Conservation (phyloP, 2,888 invertebrate species). For the Thereva unica region DNA sequence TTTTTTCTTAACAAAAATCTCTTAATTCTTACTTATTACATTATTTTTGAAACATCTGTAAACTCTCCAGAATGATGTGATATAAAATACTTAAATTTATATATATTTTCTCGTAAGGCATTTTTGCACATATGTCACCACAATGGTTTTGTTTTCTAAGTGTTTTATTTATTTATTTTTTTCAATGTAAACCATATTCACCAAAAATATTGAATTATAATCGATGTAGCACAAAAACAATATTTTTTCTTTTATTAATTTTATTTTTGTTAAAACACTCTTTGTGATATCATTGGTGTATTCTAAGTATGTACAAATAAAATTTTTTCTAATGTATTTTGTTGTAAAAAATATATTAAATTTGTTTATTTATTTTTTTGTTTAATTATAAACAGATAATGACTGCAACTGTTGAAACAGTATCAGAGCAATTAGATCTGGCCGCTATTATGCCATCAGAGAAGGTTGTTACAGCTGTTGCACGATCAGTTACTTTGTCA, state of each 20-base stretch:
- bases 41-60: too few relatives aligned
- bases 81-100: too few relatives aligned
- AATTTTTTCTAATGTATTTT: neutral
- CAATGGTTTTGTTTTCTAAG: neutral
- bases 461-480: constrained; percentile 75
- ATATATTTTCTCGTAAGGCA: too few relatives aligned
- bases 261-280: constrained; percentile 8
- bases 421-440: constrained; percentile 87
- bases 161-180: too few relatives aligned
- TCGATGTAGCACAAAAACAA: constrained; percentile 20
- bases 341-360: constrained; percentile 17
- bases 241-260: constrained; percentile 1
- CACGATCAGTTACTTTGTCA: constrained; percentile 83
- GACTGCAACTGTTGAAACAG: constrained; percentile 94
- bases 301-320: constrained; percentile 9
- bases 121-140: neutral
- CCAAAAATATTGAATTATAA: constrained; percentile 9
- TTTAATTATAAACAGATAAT: constrained; percentile 73
- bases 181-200: constrained; percentile 20
- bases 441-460: constrained; percentile 82
- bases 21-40: too few relatives aligned
- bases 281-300: constrained; percentile 25
- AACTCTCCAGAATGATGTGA: too few relatives aligned
- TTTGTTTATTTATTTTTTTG: constrained; percentile 50
- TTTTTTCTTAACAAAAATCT: too few relatives aligned